Evolutionary conservation across 2,797 vertebrate genomes (phyloP).

Genomic region (Dryobates pubescens): DNA sequence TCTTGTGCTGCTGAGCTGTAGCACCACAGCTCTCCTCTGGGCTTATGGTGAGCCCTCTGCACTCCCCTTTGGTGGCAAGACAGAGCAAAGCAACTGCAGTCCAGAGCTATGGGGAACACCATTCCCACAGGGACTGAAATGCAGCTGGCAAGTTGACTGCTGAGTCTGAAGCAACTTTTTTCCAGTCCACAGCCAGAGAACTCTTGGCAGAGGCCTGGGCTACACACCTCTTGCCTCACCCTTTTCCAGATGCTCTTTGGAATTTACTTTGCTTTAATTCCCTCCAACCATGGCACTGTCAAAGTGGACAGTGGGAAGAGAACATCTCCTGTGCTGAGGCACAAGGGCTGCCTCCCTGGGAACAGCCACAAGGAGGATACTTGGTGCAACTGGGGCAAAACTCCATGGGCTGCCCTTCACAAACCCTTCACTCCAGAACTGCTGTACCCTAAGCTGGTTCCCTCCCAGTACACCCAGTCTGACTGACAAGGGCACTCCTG

Average conservation of each 20-base stretch:
- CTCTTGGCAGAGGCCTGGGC: not conserved
- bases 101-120: not conserved
- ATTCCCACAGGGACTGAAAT: not conserved
- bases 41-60: not conserved
- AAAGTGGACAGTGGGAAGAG: not conserved
- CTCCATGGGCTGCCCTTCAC: not conserved
- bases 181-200: accelerated
- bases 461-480: not conserved
- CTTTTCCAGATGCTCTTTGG: not conserved
- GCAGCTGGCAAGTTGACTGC: not conserved
- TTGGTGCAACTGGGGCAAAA: not conserved
- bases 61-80: not conserved
- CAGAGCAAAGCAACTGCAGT: not conserved
- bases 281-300: not conserved
- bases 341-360: not conserved
- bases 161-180: not conserved
- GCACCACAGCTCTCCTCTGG: not conserved
- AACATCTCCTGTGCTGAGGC: not conserved
- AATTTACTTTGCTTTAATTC: not conserved
- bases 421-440: not conserved
- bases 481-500: too few relatives aligned
- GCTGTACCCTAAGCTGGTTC: not conserved
- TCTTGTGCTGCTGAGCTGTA: not conserved
- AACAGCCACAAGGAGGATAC: not conserved
- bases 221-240: not conserved